Evolutionary conservation across 2,113 vertebrate genomes (phyloP), one percentile per base, ranked within the genome.

Genomic region (Dissostichus mawsoni): DNA sequence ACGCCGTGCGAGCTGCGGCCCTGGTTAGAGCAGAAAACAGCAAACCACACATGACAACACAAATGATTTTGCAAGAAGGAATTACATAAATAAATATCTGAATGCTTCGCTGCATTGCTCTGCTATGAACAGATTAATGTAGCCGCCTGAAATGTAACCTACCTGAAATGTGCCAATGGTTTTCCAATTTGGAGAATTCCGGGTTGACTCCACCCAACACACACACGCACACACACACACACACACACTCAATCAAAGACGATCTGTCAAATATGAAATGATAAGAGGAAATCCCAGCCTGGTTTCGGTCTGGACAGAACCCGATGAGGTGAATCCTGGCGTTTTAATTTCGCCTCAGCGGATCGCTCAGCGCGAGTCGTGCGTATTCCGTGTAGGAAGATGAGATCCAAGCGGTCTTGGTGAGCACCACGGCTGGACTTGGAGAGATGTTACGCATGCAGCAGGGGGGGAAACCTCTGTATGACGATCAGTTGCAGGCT

Each of bases 121-220:
- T 50, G 57, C 58, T 80, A 81, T 5, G 48, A 25, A 53, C 79
- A 69, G 51, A 88, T 77, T 78, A 70, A 83, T 81, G 84, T 65
- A 75, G 56, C 64, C 58, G 80, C 83, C 48, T 41, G 36, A 41
- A 41, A 41, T 41, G 36, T 41, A 66, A 89, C 93, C 88, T 94
- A 95, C 94, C 94, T 95, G 90, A 91, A 89, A 89, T 87, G 84
- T 88, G 84, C 83, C 87, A 87, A 75, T 64, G 93, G 41, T 86
- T 90, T 88, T 89, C 92, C 92, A 89, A 92, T 89, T 86, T 92
- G 85, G 83, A 90, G 79, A 76, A 88, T 90, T 91, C 87, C 91
- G 85, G 87, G 69, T 90, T 91, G 94, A 94, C 93, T 94, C 92
- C 93, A 92, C 94, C 94, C 94, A 92, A 91, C 81, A 81, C 84